Percentiles rank a stretch among this genome's conserved stretches.
Evolutionary conservation across 2,888 invertebrate genomes (phyloP).

Genomic region (Allophyes oxyacanthae): DNA sequence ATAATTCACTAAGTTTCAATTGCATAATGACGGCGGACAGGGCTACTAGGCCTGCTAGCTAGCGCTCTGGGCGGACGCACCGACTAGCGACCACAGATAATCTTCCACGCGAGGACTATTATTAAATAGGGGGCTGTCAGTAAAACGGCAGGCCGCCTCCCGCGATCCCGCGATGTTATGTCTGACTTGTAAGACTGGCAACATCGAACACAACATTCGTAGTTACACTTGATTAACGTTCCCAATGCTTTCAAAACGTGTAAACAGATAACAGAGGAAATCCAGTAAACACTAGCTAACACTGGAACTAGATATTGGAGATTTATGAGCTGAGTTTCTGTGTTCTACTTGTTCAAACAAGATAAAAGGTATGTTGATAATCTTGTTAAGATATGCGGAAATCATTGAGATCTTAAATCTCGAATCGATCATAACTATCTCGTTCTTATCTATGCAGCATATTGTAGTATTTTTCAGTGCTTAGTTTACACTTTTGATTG

Average conservation of each 20-base stretch:
- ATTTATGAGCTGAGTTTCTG: slow-evolving; percentile 31
- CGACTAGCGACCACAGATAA: slow-evolving; percentile 72
- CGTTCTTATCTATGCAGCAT: slow-evolving; percentile 31
- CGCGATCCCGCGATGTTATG: slow-evolving; percentile 55
- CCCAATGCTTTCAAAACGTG: slow-evolving; percentile 35
- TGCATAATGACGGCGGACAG: slow-evolving; percentile 87
- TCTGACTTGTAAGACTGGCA: slow-evolving; percentile 46
- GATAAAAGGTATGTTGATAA: slow-evolving; percentile 35
- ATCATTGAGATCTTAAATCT: slow-evolving; percentile 30
- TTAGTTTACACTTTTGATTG: too few species aligned
- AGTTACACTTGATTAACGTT: slow-evolving; percentile 58
- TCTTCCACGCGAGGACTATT: slow-evolving; percentile 81
- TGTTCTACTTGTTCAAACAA: slow-evolving; percentile 37
- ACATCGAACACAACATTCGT: slow-evolving; percentile 47
- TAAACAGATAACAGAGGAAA: slow-evolving; percentile 25
- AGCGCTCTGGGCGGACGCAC: slow-evolving; percentile 79
- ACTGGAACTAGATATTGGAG: slow-evolving; percentile 23
- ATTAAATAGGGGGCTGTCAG: slow-evolving; percentile 86
- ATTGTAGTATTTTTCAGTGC: too few species aligned
- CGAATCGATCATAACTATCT: slow-evolving; percentile 34
- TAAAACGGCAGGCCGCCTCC: slow-evolving; percentile 68
- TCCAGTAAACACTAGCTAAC: slow-evolving; percentile 33
- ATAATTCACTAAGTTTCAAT: slow-evolving; percentile 90
- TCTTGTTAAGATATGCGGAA: slow-evolving; percentile 32
- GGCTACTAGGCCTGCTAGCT: slow-evolving; percentile 74